Evolutionary conservation across 2,113 vertebrate genomes (phyloP), one percentile per base, ranked within the genome.

Genomic region (Pituophis catenifer): DNA sequence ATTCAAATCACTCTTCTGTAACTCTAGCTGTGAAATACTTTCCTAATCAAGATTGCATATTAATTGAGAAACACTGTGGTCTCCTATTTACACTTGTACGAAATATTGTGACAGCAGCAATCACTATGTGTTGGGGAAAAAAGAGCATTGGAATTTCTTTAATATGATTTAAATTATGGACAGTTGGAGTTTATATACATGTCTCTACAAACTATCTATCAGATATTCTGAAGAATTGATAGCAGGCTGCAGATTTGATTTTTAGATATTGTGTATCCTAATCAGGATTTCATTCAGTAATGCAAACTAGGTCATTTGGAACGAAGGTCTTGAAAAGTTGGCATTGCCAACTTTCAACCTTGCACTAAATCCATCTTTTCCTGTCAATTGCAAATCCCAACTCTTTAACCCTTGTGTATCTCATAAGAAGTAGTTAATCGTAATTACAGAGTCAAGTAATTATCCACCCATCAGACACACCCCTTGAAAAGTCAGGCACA

Each of bases 401-500:
- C 8, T 26, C 0, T 1, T 50, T 75, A 23, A 24, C 70, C 93
- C 86, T 70, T 38, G 52, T 92, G 44, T 50, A 88, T 85, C 50
- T 95, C 50, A 2, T 59, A 38, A 26, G 44, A 24, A 94, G 89
- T 62, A 48, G 33, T 81, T 44, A 91, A 65, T 70, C 90, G 58
- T 92, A 13, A 85, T 57, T 87, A 87, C 17, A 94, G 58, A 86
- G 94, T 87, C 59, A 92, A 92, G 86, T 29, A 50, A 59, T 91
- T 90, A 87, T n/a, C 70, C 93, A 91, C 89, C 89, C 90, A 87
- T 93, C 92, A 0, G 0, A 86, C 95, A 93, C 89, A 4, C 94
- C 94, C 94, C 5, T 91, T 38, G 0, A 1, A 92, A 81, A 93
- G 57, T 0, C 90, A 3, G 0, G 1, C 1, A 0, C 24, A 85